phyloP scores from a whole-genome alignment of 2,797 vertebrate species.

The Fundulus diaphanus region DNA sequence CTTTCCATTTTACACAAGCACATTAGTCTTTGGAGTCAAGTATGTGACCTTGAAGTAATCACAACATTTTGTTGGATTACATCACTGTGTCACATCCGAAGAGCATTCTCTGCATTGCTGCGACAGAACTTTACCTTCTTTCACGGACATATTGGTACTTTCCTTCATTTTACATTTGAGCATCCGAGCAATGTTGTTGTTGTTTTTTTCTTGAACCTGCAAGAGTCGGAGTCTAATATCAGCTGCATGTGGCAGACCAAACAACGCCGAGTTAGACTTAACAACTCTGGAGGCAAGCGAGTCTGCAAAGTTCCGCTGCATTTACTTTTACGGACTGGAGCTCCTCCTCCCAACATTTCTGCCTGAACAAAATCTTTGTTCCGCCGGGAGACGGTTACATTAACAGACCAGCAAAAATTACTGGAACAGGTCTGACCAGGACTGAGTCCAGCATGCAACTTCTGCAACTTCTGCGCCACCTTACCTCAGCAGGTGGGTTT shows the following conservation, averaged over 20 bases:
- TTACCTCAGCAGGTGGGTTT: conserved; percentile 65
- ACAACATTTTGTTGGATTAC: neutral
- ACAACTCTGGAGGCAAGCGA: conserved; percentile 10
- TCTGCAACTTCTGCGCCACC: conserved; percentile 51
- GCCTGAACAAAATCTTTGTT: conserved; percentile 51
- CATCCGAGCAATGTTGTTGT: neutral
- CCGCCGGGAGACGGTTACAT: conserved; percentile 42
- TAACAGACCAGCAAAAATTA: conserved; percentile 48
- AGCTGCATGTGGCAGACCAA: conserved; percentile 34
- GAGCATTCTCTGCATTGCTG: neutral
- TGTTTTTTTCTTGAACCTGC: no score
- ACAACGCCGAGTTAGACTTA: conserved; percentile 35
- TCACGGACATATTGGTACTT: neutral
- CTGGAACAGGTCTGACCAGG: conserved; percentile 28
- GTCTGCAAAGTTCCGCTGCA: conserved; percentile 3
- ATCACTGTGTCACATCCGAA: neutral
- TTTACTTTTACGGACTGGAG: conserved; percentile 24
- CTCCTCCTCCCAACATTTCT: conserved; percentile 68
- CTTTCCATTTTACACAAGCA: no score
- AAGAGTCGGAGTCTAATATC: neutral
- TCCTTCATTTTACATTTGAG: neutral
- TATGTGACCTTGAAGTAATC: no score
- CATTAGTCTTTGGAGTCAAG: no score
- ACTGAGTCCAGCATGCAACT: conserved; percentile 60
- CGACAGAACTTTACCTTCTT: neutral